Percentiles rank a stretch among this genome's conserved stretches.
These are phyloP conservation scores for Chloroceryle aenea DNA, from an alignment of 2,113 vertebrate genomes.

Conservation along the genomic window DNA sequence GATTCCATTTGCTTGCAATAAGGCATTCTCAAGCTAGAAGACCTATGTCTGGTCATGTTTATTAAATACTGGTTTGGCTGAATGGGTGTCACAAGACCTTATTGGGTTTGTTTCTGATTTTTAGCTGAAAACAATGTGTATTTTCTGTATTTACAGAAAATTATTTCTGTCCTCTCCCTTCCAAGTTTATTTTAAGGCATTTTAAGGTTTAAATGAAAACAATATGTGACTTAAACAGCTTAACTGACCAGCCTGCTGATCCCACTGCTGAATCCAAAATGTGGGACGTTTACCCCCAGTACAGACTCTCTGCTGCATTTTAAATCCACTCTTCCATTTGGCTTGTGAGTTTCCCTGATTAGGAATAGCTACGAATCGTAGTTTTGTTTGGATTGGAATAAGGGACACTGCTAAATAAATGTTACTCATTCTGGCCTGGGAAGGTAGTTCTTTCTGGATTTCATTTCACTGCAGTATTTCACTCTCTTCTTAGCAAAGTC, in stretches of 20 bases:
- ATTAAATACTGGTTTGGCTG: not conserved
- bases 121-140: not conserved
- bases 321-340: not conserved
- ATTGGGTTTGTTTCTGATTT: not conserved
- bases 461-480: not conserved
- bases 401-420: not conserved
- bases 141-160: not conserved
- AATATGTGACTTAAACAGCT: not conserved
- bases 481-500: not conserved
- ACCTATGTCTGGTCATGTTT: not conserved
- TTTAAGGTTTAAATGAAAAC: not conserved
- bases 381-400: not conserved
- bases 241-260: not conserved
- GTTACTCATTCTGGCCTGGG: not conserved
- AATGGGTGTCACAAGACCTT: rapidly evolving
- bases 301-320: not conserved
- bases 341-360: not conserved
- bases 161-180: not conserved
- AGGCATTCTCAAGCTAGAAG: not conserved
- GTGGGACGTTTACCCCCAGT: not conserved
- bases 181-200: not conserved
- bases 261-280: not conserved
- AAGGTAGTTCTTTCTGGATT: not conserved
- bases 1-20: not conserved
- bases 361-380: not conserved